Evolutionary conservation across 2,888 invertebrate species (phyloP).

Genomic region (Dione vanillae): DNA sequence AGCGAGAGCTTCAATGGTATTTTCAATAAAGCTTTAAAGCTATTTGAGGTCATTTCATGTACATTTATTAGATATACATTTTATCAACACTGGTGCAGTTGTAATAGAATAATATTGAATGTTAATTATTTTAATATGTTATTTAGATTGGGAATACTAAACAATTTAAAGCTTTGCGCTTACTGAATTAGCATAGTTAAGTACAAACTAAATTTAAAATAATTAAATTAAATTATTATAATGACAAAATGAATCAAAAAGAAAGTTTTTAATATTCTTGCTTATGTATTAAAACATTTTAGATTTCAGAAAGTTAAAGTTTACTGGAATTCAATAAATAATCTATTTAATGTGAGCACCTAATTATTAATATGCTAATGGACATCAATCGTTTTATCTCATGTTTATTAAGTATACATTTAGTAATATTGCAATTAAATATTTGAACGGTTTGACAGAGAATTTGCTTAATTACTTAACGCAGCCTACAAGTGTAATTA

Average conservation of each 20-base stretch:
- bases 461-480: conserved; percentile 34
- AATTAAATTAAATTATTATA: too few relatives aligned
- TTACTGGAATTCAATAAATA: not conserved
- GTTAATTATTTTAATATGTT: not conserved
- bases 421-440: conserved; percentile 31
- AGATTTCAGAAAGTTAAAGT: not conserved
- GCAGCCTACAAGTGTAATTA: not conserved
- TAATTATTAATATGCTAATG: conserved; percentile 29
- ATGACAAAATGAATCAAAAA: too few relatives aligned
- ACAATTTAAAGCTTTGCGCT: not conserved
- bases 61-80: conserved; percentile 7
- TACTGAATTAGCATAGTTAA: not conserved
- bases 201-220: not conserved
- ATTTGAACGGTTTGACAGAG: conserved; percentile 33
- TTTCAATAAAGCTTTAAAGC: conserved; percentile 14
- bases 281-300: too few relatives aligned
- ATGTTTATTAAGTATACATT: conserved; percentile 32
- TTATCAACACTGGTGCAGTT: conserved; percentile 12
- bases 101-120: conserved; percentile 17
- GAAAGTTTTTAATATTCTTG: too few relatives aligned
- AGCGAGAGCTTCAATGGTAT: conserved; percentile 15
- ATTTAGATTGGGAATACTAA: not conserved
- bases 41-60: conserved; percentile 9
- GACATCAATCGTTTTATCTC: conserved; percentile 32
- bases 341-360: not conserved